Percentiles rank a stretch among this genome's conserved stretches.
Evolutionary conservation across 2,888 invertebrate genomes (phyloP).

Genomic region (Xestobium rufovillosum): DNA sequence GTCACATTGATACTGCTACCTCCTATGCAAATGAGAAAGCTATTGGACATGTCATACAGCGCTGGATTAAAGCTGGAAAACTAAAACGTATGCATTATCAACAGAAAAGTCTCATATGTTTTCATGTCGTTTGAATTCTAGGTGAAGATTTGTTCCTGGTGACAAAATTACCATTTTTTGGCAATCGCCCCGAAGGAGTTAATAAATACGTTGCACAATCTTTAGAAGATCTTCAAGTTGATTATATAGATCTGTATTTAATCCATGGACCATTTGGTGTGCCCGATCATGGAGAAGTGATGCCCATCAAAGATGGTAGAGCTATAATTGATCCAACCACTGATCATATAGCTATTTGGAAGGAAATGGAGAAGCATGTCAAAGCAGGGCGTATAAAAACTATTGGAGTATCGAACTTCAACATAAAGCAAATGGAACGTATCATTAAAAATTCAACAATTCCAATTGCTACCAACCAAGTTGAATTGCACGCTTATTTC

Average conservation of each 20-base stretch:
- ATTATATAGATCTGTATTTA: conserved; percentile 77
- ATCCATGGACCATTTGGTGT: conserved; percentile 71
- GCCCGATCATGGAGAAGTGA: conserved; percentile 56
- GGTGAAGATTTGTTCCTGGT: conserved; percentile 76
- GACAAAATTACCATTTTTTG: conserved; percentile 69
- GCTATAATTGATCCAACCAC: conserved; percentile 56
- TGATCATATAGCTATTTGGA: conserved; percentile 69
- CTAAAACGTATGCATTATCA: conserved; percentile 30
- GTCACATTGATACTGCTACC: too few relatives aligned
- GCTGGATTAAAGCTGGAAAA: conserved; percentile 62
- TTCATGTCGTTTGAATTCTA: conserved; percentile 15
- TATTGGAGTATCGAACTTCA: conserved; percentile 83
- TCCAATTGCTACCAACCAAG: conserved; percentile 57
- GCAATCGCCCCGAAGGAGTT: conserved; percentile 55
- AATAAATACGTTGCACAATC: conserved; percentile 60
- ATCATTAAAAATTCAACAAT: conserved; percentile 53
- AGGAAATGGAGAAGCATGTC: conserved; percentile 63
- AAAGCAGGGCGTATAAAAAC: conserved; percentile 61
- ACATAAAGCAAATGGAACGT: conserved; percentile 60
- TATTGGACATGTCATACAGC: too few relatives aligned
- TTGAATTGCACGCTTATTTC: conserved; percentile 72
- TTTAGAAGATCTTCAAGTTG: conserved; percentile 59
- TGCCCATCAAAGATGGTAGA: conserved; percentile 58
- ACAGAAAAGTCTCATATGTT: not conserved
- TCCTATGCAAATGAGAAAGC: too few relatives aligned